These are phyloP conservation scores for Tetramorium parvispinum DNA, from an alignment of 1,140 invertebrate genomes.

Conservation along the genomic window DNA sequence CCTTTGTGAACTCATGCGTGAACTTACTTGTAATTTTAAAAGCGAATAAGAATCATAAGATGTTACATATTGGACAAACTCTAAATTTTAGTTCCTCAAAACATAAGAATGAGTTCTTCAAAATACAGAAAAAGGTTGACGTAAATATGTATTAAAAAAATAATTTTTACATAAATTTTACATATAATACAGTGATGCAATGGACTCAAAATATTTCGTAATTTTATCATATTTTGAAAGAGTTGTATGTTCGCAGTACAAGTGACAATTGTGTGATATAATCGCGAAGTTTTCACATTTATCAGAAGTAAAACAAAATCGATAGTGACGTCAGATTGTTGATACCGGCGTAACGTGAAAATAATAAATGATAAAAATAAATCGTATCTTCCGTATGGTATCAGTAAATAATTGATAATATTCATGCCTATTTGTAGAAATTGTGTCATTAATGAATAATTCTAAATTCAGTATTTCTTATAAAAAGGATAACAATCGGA, in stretches of 20 bases:
- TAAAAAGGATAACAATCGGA: not conserved
- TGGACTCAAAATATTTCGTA: not conserved
- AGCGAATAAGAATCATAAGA: not conserved
- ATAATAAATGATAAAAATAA: slow-evolving; percentile 6
- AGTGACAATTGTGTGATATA: not conserved
- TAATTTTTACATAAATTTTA: not conserved
- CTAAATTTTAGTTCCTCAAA: not conserved
- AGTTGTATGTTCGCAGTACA: not conserved
- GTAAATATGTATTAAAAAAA: not conserved
- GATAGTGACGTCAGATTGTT: not conserved
- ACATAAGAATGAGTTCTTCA: not conserved
- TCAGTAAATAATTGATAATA: not conserved
- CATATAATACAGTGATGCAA: not conserved
- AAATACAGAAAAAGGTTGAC: not conserved
- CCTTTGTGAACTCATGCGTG: not conserved
- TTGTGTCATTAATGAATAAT: not conserved
- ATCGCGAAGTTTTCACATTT: not conserved
- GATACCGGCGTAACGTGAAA: slow-evolving; percentile 13
- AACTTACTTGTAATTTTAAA: not conserved
- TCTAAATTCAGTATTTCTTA: not conserved
- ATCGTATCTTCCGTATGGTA: not conserved
- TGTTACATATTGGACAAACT: not conserved
- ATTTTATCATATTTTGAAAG: not conserved
- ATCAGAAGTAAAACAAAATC: not conserved
- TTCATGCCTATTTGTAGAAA: not conserved